A percentile compares a stretch with the other conserved stretches of the same genome.
These are phyloP conservation scores for Orgyia antiqua DNA, from an alignment of 2,888 invertebrate genomes.

Conservation along the genomic window DNA sequence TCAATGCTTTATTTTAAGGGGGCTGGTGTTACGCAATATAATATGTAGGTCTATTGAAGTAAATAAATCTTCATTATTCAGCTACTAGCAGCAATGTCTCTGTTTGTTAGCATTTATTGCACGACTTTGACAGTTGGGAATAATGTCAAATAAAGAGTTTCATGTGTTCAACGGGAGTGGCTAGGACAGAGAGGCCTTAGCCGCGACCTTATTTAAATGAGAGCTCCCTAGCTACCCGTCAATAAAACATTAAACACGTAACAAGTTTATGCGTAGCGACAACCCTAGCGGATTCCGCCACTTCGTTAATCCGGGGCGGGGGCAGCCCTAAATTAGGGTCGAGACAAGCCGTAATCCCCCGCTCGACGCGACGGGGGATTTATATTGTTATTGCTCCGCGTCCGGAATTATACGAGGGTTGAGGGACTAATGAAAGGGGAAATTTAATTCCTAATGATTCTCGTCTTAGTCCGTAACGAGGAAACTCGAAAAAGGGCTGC, in stretches of 20 bases:
- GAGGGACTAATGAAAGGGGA: conserved; percentile 79
- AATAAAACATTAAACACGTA: conserved; percentile 79
- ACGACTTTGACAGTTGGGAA: too few species aligned
- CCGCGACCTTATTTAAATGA: conserved; percentile 68
- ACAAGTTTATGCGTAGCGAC: conserved; percentile 77
- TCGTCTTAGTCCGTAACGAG: conserved; percentile 78
- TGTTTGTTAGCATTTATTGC: too few species aligned
- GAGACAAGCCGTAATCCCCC: conserved; percentile 78
- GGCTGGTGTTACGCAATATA: too few species aligned
- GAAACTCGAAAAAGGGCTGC: conserved; percentile 75
- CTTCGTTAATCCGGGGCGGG: conserved; percentile 78
- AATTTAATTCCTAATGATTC: conserved; percentile 79
- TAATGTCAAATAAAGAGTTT: too few species aligned
- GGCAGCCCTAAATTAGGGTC: conserved; percentile 79
- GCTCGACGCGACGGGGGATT: conserved; percentile 78
- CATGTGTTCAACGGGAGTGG: conserved; percentile 14
- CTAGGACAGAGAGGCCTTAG: conserved; percentile 23
- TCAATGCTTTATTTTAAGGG: too few species aligned
- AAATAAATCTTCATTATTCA: too few species aligned
- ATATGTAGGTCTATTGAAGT: too few species aligned
- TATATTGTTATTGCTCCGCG: conserved; percentile 78
- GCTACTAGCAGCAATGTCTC: too few species aligned
- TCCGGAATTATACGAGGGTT: conserved; percentile 79
- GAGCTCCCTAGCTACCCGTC: conserved; percentile 73
- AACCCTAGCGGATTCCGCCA: conserved; percentile 78